Percentiles rank a stretch among this genome's conserved stretches.
These are phyloP conservation scores for Drosophila mercatorum DNA, from an alignment of 2,888 invertebrate species.

Conservation along the genomic window DNA sequence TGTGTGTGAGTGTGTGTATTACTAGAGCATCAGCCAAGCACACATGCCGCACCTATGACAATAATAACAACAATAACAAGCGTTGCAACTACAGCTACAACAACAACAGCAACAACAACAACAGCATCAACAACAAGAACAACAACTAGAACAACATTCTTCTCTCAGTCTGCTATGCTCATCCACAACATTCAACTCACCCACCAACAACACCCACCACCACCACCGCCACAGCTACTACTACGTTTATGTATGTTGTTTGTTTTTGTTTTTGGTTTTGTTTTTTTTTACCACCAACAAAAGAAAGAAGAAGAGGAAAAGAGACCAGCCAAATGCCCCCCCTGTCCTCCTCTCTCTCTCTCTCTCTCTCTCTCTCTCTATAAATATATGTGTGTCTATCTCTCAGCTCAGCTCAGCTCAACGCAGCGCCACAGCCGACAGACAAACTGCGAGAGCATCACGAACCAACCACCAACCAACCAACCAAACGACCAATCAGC, in stretches of 20 bases:
- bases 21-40: constrained; percentile 8
- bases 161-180: constrained; percentile 65
- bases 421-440: constrained; percentile 21
- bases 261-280: constrained; percentile 14
- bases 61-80: constrained; percentile 5
- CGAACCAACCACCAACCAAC: constrained; percentile 21
- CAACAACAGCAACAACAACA: constrained; percentile 18
- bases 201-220: not conserved
- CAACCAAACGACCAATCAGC: constrained; percentile 11
- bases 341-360: constrained; percentile 1
- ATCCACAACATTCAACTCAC: constrained; percentile 45
- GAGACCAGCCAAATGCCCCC: constrained; percentile 2
- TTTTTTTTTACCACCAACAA: constrained; percentile 1
- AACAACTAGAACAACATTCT: constrained; percentile 46
- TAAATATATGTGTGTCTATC: not conserved
- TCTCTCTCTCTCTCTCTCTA: not conserved
- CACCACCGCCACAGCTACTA: constrained; percentile 16
- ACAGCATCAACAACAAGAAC: constrained; percentile 18
- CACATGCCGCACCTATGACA: constrained; percentile 16
- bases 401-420: constrained; percentile 28
- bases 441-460: constrained; percentile 25
- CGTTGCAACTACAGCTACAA: constrained; percentile 13
- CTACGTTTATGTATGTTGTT: constrained; percentile 21
- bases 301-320: not conserved
- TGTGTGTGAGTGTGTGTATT: constrained; percentile 1